phyloP scores from a whole-genome alignment of 2,888 invertebrate genomes.

The Pteria penguin region DNA sequence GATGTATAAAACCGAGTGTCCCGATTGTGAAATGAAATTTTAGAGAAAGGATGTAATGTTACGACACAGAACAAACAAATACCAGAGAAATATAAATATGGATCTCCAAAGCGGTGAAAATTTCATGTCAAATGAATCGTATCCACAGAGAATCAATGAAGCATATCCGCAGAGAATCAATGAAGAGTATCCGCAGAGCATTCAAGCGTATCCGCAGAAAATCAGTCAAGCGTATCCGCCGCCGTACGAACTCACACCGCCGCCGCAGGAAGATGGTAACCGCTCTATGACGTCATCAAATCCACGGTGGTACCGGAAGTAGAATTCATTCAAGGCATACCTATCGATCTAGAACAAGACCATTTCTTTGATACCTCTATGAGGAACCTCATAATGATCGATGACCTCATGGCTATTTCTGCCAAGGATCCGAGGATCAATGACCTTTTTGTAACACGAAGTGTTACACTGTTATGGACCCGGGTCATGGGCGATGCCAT shows the following conservation, averaged over 20 bases:
- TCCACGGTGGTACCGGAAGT: slow-evolving; percentile 29
- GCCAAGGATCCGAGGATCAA: slow-evolving; percentile 27
- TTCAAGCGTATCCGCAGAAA: no score
- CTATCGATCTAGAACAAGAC: slow-evolving; percentile 40
- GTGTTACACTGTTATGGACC: no score
- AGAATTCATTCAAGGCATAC: slow-evolving; percentile 42
- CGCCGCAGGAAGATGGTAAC: slow-evolving; percentile 37
- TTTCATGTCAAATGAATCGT: no score
- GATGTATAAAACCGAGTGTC: no score
- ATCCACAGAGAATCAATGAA: no score
- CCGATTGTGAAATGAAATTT: no score
- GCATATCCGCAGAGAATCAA: background rate
- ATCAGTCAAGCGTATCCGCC: no score
- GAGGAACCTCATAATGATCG: slow-evolving; percentile 36
- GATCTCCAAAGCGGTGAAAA: no score
- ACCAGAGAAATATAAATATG: no score
- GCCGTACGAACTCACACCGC: background rate
- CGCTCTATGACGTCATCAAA: slow-evolving; percentile 41
- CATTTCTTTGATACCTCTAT: slow-evolving; percentile 23
- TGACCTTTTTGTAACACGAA: no score
- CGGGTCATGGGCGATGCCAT: no score
- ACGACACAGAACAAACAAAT: slow-evolving; percentile 13
- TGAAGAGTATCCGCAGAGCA: slow-evolving; percentile 11
- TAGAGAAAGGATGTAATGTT: slow-evolving; percentile 16
- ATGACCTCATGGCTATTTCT: slow-evolving; percentile 35